Evolutionary conservation across 1,140 invertebrate genomes (phyloP), one percentile per base, ranked within the genome.

Genomic region (Scylla paramamosain): DNA sequence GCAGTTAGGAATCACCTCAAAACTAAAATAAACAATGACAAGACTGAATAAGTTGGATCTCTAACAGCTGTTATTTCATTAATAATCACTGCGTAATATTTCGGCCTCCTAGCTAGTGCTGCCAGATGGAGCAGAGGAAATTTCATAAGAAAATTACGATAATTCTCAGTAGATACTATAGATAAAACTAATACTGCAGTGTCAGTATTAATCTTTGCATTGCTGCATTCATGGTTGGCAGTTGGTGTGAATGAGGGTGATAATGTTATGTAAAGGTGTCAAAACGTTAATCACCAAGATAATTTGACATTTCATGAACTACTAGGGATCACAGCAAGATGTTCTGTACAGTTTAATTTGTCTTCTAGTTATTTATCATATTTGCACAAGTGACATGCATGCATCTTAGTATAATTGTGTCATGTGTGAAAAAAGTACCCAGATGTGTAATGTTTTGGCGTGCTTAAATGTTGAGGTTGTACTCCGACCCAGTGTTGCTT

Each of bases 331-430:
- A 86, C 32, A 16, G 77, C 67, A 16, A 86, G 52, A 29, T 39
- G 10, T 45, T n/a, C 92, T 95, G 94, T 92, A 94, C 59, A 92
- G 94, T 87, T 90, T 91, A 95, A 91, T 91, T 95, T 95, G 90
- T 84, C 94, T 92, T 67, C 88, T 83, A 92, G 89, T 86, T 95
- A 90, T 91, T 95, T 95, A 45, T 92, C 87, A 84, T 92, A 87
- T 95, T 20, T n/a, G 32, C 82, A 86, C 48, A 91, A 28, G 14
- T 87, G 31, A 84, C 28, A 52, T 84, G 83, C 48, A 84, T 59
- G 32, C 29, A 20, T 32, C 84, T 87, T 91, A 39, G 32, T 91
- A 95, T n/a, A 86, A 48, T 91, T 95, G 46, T 95, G 31, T 90
- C 32, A 86, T 39, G 20, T 95, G 39, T 92, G n/a, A n/a, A n/a